phyloP scores from a whole-genome alignment of 2,888 invertebrate species.

The Tricholauxania praeusta region DNA sequence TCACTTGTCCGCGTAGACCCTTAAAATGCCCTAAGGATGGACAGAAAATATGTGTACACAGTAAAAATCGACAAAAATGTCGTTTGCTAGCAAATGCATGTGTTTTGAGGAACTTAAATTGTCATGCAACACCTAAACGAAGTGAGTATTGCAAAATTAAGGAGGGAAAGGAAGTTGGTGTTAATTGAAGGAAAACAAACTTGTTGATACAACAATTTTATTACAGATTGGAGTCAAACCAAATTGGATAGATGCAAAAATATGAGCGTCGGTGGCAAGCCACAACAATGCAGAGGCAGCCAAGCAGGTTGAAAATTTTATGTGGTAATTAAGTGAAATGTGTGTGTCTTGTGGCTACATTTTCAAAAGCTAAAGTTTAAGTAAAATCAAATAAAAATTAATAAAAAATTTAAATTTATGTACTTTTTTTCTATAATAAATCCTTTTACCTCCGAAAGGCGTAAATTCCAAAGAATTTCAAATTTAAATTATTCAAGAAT shows the following conservation, averaged over 20 bases:
- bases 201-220: not conserved
- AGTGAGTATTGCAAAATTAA: not conserved
- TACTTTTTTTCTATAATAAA: no score
- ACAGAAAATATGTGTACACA: not conserved
- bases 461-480: no score
- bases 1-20: not conserved
- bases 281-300: not conserved
- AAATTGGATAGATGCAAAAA: not conserved
- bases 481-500: no score
- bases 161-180: no score
- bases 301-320: no score
- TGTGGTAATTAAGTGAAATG: no score
- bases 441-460: no score
- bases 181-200: no score
- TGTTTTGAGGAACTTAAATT: not conserved
- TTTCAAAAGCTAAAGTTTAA: no score
- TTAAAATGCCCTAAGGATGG: not conserved
- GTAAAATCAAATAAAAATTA: no score
- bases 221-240: not conserved
- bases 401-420: no score
- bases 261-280: not conserved
- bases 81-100: not conserved
- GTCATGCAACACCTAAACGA: not conserved
- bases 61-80: not conserved
- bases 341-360: no score